Conservation (phyloP, 1,140 invertebrate species). For the Ips typographus region DNA sequence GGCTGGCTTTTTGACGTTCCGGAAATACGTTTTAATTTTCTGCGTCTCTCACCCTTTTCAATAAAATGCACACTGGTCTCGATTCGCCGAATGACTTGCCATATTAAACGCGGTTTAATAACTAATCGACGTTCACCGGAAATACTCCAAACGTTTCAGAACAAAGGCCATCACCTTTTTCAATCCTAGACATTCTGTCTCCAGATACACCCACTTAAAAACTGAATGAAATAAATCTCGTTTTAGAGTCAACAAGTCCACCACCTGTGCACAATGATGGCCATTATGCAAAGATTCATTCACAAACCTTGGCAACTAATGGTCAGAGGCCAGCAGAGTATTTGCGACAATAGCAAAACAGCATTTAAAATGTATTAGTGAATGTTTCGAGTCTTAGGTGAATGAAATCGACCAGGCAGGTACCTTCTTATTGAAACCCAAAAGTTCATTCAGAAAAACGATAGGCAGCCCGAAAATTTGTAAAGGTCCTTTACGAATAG, state of each 20-base stretch:
- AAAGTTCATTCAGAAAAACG: conserved; percentile 31
- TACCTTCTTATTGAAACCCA: conserved; percentile 17
- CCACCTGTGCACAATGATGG: conserved; percentile 34
- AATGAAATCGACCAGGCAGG: conserved; percentile 19
- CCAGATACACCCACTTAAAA: background rate
- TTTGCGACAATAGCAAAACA: conserved; percentile 31
- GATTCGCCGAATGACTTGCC: background rate
- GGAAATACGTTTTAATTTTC: conserved; percentile 34
- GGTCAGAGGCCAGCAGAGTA: conserved; percentile 10
- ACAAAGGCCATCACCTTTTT: background rate
- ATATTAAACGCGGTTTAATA: background rate
- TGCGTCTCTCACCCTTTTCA: conserved; percentile 15
- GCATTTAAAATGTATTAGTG: conserved; percentile 39
- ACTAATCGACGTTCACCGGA: background rate
- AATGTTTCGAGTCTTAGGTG: conserved; percentile 21
- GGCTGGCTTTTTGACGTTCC: conserved; percentile 14
- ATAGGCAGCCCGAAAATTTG: conserved; percentile 18
- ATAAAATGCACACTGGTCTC: background rate
- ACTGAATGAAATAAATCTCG: conserved; percentile 8
- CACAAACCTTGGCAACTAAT: conserved; percentile 13
- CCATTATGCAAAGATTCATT: conserved; percentile 37
- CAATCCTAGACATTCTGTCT: background rate
- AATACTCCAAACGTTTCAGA: background rate
- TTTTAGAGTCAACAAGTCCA: conserved; percentile 3
- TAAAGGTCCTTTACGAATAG: conserved; percentile 23